phyloP scores from a whole-genome alignment of 2,113 vertebrate genomes.

The Dasyprocta punctata region DNA sequence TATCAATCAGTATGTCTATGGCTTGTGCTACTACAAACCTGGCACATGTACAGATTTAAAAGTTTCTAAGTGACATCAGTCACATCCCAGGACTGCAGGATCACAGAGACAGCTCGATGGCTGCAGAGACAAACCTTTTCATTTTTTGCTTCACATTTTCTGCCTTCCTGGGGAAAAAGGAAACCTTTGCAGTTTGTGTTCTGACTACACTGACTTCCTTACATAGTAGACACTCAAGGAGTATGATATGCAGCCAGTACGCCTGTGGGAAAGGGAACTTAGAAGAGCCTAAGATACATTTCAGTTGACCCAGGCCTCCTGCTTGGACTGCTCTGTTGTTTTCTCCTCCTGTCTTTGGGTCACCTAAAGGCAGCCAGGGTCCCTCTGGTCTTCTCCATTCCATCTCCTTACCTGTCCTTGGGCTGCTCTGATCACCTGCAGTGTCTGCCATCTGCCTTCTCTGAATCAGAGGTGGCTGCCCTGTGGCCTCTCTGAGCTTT shows the following conservation, averaged over 20 bases:
- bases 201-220: not conserved
- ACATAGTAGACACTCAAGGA: not conserved
- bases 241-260: no score
- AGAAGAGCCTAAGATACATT: not conserved
- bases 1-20: not conserved
- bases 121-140: not conserved
- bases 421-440: not conserved
- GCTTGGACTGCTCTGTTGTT: not conserved
- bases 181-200: not conserved
- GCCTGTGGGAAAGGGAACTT: not conserved
- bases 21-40: not conserved
- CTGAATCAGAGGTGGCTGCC: not conserved
- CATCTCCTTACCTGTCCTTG: not conserved
- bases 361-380: not conserved
- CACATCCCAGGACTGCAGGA: not conserved
- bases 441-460: not conserved
- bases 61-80: not conserved
- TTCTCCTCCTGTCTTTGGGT: not conserved
- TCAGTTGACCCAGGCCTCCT: rapidly evolving
- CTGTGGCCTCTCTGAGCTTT: not conserved
- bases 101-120: not conserved
- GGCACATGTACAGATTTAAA: not conserved
- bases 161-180: not conserved
- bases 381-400: not conserved
- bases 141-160: not conserved